Evolutionary conservation across 2,113 vertebrate species (phyloP), one percentile per base, ranked within the genome.

Genomic region (Hippocampus mohnikei): DNA sequence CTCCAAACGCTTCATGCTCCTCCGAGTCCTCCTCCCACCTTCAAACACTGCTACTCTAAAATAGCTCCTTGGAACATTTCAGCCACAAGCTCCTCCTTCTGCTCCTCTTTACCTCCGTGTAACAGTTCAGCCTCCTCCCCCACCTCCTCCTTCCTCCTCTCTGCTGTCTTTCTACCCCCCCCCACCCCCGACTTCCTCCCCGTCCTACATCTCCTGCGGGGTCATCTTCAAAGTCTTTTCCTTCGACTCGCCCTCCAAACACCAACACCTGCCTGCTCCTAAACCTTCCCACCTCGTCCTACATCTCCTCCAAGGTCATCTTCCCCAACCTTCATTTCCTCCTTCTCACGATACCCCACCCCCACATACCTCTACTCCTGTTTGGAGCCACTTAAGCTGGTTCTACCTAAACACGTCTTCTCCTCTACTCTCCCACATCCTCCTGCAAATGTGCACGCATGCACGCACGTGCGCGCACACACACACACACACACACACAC

Each of bases 121-220:
- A 60, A 29, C 23, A 27, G 0, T 44, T 21, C 21, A 23, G 21
- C 52, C 8, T 13, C 44, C 59, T 50, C 58, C 16, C 37, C 23
- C 23, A 46, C 37, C 56, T 58, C 8, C 37, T 2, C 48, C 48
- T 9, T 58, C 37, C 66, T 33, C 58, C 40, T 56, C 55, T 55
- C 55, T 69, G 63, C 37, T 59, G 46, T 15, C 18, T 23, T 33
- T 20, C 27, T 56, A 7, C 20, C 37, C 15, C 44, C 8, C 65
- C 80, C 77, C 71, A 70, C 78, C 63, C 1, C 21, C 8, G 70
- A 75, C 83, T 75, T 75, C 86, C 74, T 29, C 29, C 44, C 69
- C 70, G 82, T 78, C n/a, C 21, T 33, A 5, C 18, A 9, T 23
- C 55, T 58, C 21, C 62, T 41, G 40, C 42, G 9, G 7, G 15